These are phyloP conservation scores for Drosophila malerkotliana DNA, from an alignment of 1,140 invertebrate species.

Conservation along the genomic window DNA sequence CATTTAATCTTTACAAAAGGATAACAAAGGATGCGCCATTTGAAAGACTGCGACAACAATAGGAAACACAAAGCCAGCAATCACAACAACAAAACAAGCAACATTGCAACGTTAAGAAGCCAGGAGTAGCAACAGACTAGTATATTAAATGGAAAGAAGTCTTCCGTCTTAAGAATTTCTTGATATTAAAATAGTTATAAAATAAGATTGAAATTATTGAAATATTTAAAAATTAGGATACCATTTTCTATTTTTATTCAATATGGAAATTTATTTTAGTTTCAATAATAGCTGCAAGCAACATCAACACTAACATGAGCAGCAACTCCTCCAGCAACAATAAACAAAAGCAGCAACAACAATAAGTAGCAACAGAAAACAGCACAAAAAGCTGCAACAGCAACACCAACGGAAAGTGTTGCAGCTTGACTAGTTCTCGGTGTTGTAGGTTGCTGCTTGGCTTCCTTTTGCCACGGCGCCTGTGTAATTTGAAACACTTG, in stretches of 20 bases:
- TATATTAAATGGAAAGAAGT: background rate
- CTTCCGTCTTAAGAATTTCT: background rate
- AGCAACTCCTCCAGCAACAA: conserved; percentile 11
- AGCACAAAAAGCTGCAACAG: conserved; percentile 6
- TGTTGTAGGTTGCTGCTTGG: conserved; percentile 32
- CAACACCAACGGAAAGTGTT: conserved; percentile 30
- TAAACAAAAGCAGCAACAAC: conserved; percentile 3
- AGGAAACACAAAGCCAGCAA: conserved; percentile 21
- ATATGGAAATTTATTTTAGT: background rate
- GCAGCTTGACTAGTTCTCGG: conserved; percentile 45
- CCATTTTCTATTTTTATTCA: too few species aligned
- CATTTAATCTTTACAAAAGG: conserved; percentile 23
- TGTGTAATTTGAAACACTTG: conserved; percentile 83
- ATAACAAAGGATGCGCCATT: conserved; percentile 61
- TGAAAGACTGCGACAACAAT: conserved; percentile 56
- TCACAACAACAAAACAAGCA: background rate
- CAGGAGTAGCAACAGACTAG: background rate
- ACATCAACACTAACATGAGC: conserved; percentile 31
- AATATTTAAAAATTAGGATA: background rate
- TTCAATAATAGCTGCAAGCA: conserved; percentile 3
- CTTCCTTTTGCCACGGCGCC: conserved; percentile 38
- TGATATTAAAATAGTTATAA: too few species aligned
- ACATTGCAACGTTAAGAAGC: background rate
- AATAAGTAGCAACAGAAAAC: background rate
- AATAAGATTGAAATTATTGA: background rate